Evolutionary conservation across 2,888 invertebrate genomes (phyloP).

Genomic region (Cyclophora punctaria): DNA sequence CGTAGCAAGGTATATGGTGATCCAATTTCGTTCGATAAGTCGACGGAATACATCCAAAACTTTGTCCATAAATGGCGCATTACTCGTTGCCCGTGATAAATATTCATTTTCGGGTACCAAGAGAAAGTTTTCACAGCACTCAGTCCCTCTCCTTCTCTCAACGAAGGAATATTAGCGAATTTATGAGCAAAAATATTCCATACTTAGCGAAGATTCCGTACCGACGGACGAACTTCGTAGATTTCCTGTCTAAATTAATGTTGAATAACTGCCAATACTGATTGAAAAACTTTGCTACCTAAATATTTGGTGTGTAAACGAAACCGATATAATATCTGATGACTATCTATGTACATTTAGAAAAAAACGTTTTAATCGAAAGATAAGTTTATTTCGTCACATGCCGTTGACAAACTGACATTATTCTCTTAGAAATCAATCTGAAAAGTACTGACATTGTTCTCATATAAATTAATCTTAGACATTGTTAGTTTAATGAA

Average conservation of each 20-base stretch:
- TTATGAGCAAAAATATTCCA: slow-evolving; percentile 66
- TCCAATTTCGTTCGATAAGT: slow-evolving; percentile 54
- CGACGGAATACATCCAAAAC: slow-evolving; percentile 57
- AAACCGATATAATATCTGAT: no score
- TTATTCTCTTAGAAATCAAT: no score
- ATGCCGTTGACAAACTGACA: no score
- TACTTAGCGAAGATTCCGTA: slow-evolving; percentile 20
- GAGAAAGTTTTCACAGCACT: slow-evolving; percentile 63
- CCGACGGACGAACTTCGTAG: slow-evolving; percentile 14
- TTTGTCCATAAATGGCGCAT: slow-evolving; percentile 69
- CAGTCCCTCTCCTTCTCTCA: slow-evolving; percentile 30
- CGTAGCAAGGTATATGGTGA: slow-evolving; percentile 26
- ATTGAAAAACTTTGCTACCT: slow-evolving; percentile 9
- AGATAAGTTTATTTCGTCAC: no score
- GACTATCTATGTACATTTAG: no score
- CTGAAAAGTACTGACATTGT: no score
- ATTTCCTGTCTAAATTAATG: slow-evolving; percentile 16
- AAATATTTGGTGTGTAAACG: neutral
- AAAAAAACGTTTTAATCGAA: no score
- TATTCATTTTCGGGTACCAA: slow-evolving; percentile 68
- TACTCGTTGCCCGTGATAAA: slow-evolving; percentile 67
- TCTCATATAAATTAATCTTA: no score
- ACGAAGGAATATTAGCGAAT: slow-evolving; percentile 67
- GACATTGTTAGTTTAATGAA: no score
- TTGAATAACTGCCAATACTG: slow-evolving; percentile 8